Percentiles rank a stretch among this genome's conserved stretches.
Conservation (phyloP, 2,113 vertebrate species). For the Nymphicus hollandicus region DNA sequence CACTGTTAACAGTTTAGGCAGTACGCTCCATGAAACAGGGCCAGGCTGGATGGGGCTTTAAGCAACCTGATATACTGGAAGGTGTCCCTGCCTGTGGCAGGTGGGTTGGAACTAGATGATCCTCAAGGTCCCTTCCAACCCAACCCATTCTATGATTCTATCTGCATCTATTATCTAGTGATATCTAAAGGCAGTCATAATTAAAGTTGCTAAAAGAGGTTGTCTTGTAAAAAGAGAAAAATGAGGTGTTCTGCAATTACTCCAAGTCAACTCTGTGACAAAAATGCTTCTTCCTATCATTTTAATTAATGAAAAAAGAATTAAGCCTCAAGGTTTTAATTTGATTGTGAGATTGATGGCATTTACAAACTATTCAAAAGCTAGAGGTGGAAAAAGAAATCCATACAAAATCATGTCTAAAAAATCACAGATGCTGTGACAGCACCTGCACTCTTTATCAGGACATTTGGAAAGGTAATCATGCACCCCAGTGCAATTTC, state of each 20-base stretch:
- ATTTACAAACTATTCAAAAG: neutral
- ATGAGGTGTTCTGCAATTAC: neutral
- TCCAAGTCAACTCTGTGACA: neutral
- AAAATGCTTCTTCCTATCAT: neutral
- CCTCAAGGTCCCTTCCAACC: neutral
- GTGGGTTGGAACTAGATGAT: neutral
- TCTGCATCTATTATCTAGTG: neutral
- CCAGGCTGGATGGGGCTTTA: neutral
- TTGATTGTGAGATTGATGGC: neutral
- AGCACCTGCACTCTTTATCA: neutral
- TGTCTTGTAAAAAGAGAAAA: neutral
- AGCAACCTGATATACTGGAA: neutral
- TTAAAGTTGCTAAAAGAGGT: neutral
- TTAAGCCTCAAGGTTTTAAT: neutral
- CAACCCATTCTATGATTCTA: neutral
- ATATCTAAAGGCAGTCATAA: neutral
- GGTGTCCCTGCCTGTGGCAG: neutral
- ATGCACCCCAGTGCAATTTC: neutral
- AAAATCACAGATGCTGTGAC: neutral
- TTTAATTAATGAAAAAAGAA: neutral
- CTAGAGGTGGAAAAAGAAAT: neutral
- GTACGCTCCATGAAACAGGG: neutral
- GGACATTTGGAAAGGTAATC: constrained; percentile 18
- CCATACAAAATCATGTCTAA: neutral
- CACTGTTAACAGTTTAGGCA: neutral